Evolutionary conservation across 30 jellyfish, hydroid and myxozoan genomes (phyloP), one percentile per base, ranked within the genome.

Genomic region (Cassiopea xamachana): DNA sequence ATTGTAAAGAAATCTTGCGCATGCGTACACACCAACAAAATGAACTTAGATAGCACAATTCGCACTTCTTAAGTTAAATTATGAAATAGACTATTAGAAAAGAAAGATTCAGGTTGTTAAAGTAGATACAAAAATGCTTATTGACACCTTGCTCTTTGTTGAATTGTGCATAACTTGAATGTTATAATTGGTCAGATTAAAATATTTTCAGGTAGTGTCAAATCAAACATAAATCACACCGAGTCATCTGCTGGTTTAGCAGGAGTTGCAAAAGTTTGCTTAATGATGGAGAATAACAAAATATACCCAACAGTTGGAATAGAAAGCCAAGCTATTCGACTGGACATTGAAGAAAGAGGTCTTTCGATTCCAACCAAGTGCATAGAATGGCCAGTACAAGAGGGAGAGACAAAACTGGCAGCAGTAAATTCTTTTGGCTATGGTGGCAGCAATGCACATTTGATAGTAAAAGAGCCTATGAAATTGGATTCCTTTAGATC

Each of bases 361-460:
- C 46, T 88, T 27, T 48, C 12, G 47, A 90, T 88, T 9, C 50
- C 46, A 4, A 62, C 81, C 75, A 71, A 77, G 18, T 14, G 19
- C 48, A 10, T 27, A 3, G 69, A 18, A 16, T 88, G 95, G 95
- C 79, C 19, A 39, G 48, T 3, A 7, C 7, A 27, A 3, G 1
- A 19, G 19, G 76, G 67, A 7, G 27, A 1, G 1, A 90, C 85
- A 47, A 77, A 58, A 69, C 12, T 72, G 48, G 95, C 95, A 17
- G 90, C 79, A n/a, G 77, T 88, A 46, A 88, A 80, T 60, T 88
- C 90, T 2, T 88, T 88, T 67, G 95, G 95, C 18, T 88, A 77
- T 50, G 95, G 95, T 16, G 95, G 95, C 43, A 88, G 95, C 71
- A 88, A 88, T 55, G 95, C 79, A 1, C 95, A 88, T 59, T 76